Percentiles rank a stretch among this genome's conserved stretches.
Evolutionary conservation across 23 tunicate species (phyloP).

Genomic region (Halocynthia aurantium): DNA sequence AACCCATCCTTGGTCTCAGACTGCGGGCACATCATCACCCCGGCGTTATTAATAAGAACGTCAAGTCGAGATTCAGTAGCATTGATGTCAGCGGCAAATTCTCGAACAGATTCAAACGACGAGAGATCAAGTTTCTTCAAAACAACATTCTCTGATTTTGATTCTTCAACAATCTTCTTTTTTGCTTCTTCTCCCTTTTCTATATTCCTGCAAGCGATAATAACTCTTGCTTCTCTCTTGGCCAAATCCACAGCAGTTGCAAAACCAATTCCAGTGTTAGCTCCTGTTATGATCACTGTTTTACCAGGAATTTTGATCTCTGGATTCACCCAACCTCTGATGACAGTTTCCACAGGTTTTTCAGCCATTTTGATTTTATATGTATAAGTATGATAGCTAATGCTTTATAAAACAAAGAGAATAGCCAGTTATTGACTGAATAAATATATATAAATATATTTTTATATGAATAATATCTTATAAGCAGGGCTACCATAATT

Average conservation of each 20-base stretch:
- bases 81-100: slow-evolving; percentile 54
- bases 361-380: not conserved
- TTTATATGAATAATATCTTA: not conserved
- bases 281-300: slow-evolving; percentile 19
- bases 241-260: slow-evolving; percentile 28
- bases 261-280: slow-evolving; percentile 24
- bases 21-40: slow-evolving; percentile 34
- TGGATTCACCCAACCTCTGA: slow-evolving; percentile 13
- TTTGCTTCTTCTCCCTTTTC: slow-evolving; percentile 27
- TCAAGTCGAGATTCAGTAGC: slow-evolving; percentile 53
- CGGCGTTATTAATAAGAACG: slow-evolving; percentile 83
- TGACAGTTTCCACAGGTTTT: not conserved
- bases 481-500: too few relatives aligned
- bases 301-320: slow-evolving; percentile 14
- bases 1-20: slow-evolving; percentile 36
- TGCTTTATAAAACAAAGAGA: too few relatives aligned
- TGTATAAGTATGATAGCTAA: too few relatives aligned
- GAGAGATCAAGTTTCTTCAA: slow-evolving; percentile 62
- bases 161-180: slow-evolving; percentile 24
- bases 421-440: too few relatives aligned
- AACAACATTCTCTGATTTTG: slow-evolving; percentile 23
- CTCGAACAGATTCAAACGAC: slow-evolving; percentile 57
- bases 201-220: slow-evolving; percentile 21
- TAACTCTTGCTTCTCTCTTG: slow-evolving; percentile 20
- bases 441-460: not conserved